These are phyloP conservation scores for Amazona vittata DNA, from an alignment of 2,113 vertebrate genomes.

Conservation along the genomic window DNA sequence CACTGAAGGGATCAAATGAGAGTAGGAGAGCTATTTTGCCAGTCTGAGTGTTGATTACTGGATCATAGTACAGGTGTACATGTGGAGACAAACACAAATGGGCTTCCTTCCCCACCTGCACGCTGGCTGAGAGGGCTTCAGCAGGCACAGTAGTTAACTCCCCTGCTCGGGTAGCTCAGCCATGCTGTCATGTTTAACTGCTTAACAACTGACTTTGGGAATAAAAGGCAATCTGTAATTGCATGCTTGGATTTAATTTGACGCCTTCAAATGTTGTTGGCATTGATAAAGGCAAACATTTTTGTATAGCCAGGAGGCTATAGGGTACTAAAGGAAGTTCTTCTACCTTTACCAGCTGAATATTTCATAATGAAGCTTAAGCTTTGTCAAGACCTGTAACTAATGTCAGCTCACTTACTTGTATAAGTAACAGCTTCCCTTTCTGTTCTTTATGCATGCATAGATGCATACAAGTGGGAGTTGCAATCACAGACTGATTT, in stretches of 20 bases:
- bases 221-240: fast-evolving
- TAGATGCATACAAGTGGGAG: not conserved
- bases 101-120: not conserved
- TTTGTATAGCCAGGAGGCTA: not conserved
- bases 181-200: not conserved
- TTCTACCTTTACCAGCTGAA: not conserved
- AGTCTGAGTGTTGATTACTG: not conserved
- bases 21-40: not conserved
- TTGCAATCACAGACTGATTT: not conserved
- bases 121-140: not conserved
- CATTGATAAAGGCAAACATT: not conserved
- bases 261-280: not conserved
- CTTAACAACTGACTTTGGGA: not conserved
- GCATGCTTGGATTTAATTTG: not conserved
- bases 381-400: not conserved
- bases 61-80: not conserved
- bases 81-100: not conserved
- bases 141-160: not conserved
- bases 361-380: not conserved
- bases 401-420: not conserved
- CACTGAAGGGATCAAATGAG: not conserved
- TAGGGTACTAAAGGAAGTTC: not conserved
- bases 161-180: not conserved
- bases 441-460: not conserved
- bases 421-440: not conserved